A percentile compares a stretch with the other conserved stretches of the same genome.
Conservation (phyloP, 2,113 vertebrate genomes). For the Campylomormyrus tamandua region DNA sequence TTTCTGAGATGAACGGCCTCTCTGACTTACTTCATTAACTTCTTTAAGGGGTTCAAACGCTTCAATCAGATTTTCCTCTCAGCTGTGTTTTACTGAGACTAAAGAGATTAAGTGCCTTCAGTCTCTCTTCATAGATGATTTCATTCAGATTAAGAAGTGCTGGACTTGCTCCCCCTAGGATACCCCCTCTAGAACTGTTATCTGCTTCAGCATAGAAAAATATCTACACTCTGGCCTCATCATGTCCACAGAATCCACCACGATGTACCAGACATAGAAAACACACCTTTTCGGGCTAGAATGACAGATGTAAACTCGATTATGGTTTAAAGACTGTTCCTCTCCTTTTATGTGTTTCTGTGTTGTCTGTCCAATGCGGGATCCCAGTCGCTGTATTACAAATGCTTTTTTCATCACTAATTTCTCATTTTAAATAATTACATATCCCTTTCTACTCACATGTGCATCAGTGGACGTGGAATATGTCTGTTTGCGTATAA, state of each 20-base stretch:
- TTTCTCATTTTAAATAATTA: neutral
- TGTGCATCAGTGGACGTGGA: neutral
- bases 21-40: slow-evolving; percentile 10
- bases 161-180: neutral
- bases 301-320: neutral
- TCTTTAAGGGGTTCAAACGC: neutral
- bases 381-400: neutral
- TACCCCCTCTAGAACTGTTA: neutral
- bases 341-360: neutral
- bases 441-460: neutral
- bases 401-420: neutral
- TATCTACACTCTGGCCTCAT: neutral
- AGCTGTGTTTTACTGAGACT: slow-evolving; percentile 4
- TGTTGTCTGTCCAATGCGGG: neutral
- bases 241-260: neutral
- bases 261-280: neutral
- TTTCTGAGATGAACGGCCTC: neutral
- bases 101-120: slow-evolving; percentile 17
- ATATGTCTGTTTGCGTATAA: neutral
- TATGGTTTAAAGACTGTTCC: neutral
- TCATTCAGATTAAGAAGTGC: neutral
- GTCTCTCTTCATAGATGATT: slow-evolving; percentile 9
- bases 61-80: slow-evolving; percentile 2
- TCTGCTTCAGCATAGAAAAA: neutral
- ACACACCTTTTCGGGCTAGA: neutral